These are phyloP conservation scores for Hypsopygia costalis DNA, from an alignment of 2,888 invertebrate genomes.

Conservation along the genomic window DNA sequence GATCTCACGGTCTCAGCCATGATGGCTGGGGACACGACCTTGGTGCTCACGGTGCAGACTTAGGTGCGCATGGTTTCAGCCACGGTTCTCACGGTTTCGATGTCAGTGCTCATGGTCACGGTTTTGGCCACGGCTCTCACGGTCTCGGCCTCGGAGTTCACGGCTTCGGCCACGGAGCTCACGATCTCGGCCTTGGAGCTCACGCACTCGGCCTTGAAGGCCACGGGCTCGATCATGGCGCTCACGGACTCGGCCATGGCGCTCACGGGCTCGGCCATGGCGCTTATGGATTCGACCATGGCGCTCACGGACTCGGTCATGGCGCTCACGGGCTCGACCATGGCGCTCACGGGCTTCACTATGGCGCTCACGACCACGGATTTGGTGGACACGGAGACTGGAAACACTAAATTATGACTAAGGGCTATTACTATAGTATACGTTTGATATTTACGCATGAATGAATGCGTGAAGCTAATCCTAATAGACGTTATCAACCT, in stretches of 20 bases:
- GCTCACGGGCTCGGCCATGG: neutral
- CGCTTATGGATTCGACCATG: neutral
- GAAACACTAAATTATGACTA: constrained; percentile 30
- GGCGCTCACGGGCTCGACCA: neutral
- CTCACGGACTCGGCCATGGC: neutral
- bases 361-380: constrained; percentile 2
- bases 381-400: constrained; percentile 17
- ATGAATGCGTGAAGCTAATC: neutral
- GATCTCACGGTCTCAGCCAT: constrained; percentile 22
- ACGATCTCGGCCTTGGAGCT: neutral
- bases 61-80: neutral
- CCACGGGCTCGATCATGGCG: neutral
- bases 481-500: constrained; percentile 17
- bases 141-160: constrained; percentile 10
- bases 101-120: no score
- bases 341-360: neutral
- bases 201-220: neutral
- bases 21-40: constrained; percentile 14
- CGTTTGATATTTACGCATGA: constrained; percentile 1
- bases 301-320: no score
- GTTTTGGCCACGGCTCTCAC: no score
- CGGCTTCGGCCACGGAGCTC: constrained; percentile 11
- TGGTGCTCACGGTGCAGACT: constrained; percentile 5
- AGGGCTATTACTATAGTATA: neutral
- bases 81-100: no score